Base-by-base conservation (phyloP, 2,113 vertebrate species). In the Megaptera novaeangliae region DNA sequence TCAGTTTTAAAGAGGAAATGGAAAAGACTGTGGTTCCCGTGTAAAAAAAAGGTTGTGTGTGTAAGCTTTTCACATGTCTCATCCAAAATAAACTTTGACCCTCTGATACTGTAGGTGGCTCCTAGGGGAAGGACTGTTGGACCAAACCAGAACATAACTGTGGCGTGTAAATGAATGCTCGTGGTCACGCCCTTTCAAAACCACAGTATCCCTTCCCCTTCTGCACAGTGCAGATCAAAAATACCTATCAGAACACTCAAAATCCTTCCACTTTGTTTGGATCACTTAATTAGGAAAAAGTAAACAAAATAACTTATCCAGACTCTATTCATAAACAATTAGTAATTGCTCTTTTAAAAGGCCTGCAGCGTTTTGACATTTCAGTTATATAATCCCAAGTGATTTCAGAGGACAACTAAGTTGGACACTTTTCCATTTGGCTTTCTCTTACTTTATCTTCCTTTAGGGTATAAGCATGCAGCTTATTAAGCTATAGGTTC, bases 11-110 rank as follows among this genome's bases (percentile, higher is more conserved):
- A 97, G 77, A 97, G 98, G 97, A 98, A 98, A 98, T 98, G 96
- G 98, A 98, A 99, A 98, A 98, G 97, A 91, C 96, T 97, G 95
- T 97, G 96, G 95, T 91, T 96, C 84, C 72, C 61, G 9, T 78
- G 97, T 95, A 83, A 98, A 98, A 97, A 97, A 66, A 96, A 97
- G 71, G 31, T 85, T 93, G 6, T 89, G 57, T 96, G 88, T 98
- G 68, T 94, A 92, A 98, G 83, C 39, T 98, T 96, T 97, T 97
- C 94, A 98, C 92, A 97, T 94, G 90, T 87, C 97, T 97, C 66
- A 64, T 81, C 41, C 91, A 98, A 89, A 87, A 44, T 96, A 90
- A 98, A 97, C 36, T 34, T 34, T 95, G 86, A 84, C 82, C 87
- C 94, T 94, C 75, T 87, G 85, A 84, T 91, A 88, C 75, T 55